phyloP scores from a whole-genome alignment of 2,113 vertebrate genomes.

The Aldabrachelys gigantea region DNA sequence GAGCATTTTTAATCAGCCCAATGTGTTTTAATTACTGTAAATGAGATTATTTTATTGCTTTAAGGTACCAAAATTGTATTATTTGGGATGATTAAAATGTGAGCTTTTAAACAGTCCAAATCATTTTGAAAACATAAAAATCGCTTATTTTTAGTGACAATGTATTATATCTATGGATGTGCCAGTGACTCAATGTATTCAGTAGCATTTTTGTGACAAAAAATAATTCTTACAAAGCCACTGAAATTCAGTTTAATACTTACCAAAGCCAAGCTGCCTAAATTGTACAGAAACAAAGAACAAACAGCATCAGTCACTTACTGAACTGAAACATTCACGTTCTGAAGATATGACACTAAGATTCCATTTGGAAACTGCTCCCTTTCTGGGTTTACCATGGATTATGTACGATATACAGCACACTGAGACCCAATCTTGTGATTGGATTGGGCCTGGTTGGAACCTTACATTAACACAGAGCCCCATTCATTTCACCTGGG shows the following conservation, averaged over 20 bases:
- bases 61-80: constrained; percentile 15
- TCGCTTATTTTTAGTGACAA: background rate
- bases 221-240: background rate
- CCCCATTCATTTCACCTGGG: background rate
- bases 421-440: background rate
- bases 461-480: background rate
- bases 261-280: background rate
- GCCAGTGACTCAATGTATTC: background rate
- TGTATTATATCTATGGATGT: background rate
- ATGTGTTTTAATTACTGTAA: constrained; percentile 61
- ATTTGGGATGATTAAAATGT: constrained; percentile 29
- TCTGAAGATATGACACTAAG: background rate
- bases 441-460: background rate
- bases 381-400: background rate
- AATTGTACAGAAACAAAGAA: background rate
- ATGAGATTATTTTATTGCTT: constrained; percentile 62
- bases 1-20: constrained; percentile 67
- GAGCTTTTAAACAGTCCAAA: background rate
- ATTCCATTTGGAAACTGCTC: background rate
- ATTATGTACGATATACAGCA: background rate
- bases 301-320: background rate
- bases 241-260: background rate
- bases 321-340: background rate
- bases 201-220: background rate
- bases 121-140: background rate